Evolutionary conservation across 1,140 invertebrate genomes (phyloP).

Genomic region (Drosophila azteca): DNA sequence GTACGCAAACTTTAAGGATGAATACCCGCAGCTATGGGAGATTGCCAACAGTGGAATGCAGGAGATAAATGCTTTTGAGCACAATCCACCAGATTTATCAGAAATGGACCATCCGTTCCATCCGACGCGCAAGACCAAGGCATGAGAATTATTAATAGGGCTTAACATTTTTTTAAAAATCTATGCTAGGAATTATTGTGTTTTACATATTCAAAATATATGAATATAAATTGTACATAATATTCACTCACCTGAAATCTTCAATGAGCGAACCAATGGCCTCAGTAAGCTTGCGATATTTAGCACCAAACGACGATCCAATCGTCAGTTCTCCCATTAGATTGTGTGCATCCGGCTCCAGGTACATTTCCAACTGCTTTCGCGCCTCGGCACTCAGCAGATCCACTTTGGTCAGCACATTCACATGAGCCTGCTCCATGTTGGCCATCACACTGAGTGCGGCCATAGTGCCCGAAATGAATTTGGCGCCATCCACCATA

Average conservation of each 20-base stretch:
- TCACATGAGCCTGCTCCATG: slow-evolving; percentile 96
- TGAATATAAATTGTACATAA: slow-evolving; percentile 4
- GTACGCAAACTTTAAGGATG: slow-evolving; percentile 88
- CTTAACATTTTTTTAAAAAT: slow-evolving; percentile 13
- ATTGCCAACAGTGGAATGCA: slow-evolving; percentile 88
- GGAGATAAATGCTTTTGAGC: slow-evolving; percentile 87
- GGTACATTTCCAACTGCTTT: slow-evolving; percentile 91
- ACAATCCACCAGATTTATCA: slow-evolving; percentile 88
- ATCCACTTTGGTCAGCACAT: slow-evolving; percentile 98
- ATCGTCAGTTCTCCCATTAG: slow-evolving; percentile 87
- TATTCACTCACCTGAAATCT: slow-evolving; percentile 87
- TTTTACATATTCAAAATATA: slow-evolving; percentile 20
- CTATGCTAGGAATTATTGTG: slow-evolving; percentile 4
- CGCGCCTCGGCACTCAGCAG: slow-evolving; percentile 92
- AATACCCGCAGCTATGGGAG: slow-evolving; percentile 88
- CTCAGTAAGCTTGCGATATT: slow-evolving; percentile 91
- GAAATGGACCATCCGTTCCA: slow-evolving; percentile 89
- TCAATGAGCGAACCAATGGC: slow-evolving; percentile 93
- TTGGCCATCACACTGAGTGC: slow-evolving; percentile 98
- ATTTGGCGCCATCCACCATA: slow-evolving; percentile 97
- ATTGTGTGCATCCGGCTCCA: slow-evolving; percentile 93
- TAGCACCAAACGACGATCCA: slow-evolving; percentile 88
- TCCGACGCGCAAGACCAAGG: slow-evolving; percentile 85
- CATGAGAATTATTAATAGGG: slow-evolving; percentile 21
- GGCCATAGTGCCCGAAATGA: slow-evolving; percentile 96